Percentiles rank a stretch among this genome's conserved stretches.
Conservation (phyloP, 2,797 vertebrate species). For the Dromococcyx pavoninus region DNA sequence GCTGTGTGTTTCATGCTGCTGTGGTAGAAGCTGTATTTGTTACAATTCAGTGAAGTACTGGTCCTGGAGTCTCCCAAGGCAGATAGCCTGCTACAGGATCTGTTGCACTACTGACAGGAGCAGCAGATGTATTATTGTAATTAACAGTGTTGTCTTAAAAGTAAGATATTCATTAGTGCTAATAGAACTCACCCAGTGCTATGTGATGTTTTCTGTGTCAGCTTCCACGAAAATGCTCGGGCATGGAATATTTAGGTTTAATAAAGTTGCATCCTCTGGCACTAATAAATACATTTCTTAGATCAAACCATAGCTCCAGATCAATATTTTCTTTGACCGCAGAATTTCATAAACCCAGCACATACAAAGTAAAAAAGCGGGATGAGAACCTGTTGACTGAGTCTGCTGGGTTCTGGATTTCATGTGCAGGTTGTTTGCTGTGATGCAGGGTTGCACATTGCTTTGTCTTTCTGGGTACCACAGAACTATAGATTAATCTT, state of each 20-base stretch:
- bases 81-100: not conserved
- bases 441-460: not conserved
- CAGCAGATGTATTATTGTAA: not conserved
- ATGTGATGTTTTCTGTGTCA: not conserved
- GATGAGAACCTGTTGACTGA: not conserved
- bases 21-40: not conserved
- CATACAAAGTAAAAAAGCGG: not conserved
- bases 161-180: not conserved
- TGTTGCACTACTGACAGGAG: not conserved
- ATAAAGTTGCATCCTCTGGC: not conserved
- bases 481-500: not conserved
- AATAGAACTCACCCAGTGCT: not conserved
- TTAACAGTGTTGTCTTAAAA: not conserved
- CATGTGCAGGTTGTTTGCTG: not conserved
- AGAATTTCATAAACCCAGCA: not conserved
- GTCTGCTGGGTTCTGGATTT: not conserved
- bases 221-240: not conserved
- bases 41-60: not conserved
- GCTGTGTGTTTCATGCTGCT: not conserved
- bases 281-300: not conserved
- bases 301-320: not conserved
- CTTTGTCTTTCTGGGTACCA: not conserved
- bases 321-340: not conserved
- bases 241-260: not conserved
- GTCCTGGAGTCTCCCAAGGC: not conserved